phyloP scores from a whole-genome alignment of 1,140 invertebrate genomes.

The Papilio glaucus region DNA sequence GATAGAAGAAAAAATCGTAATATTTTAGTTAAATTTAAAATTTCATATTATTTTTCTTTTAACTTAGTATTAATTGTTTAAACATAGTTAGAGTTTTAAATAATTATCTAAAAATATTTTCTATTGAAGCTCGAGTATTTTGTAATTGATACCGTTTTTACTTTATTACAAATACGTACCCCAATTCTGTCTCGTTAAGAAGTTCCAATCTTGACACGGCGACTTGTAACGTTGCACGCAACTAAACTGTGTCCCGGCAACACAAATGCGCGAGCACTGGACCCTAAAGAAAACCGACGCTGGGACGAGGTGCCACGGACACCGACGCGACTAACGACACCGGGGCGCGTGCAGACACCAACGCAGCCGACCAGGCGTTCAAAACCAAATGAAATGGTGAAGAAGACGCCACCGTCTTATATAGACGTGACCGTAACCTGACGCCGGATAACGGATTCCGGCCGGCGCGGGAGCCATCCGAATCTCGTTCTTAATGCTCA shows the following conservation, averaged over 20 bases:
- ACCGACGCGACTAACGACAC: constrained; percentile 54
- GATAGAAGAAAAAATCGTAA: no score
- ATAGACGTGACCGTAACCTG: constrained; percentile 82
- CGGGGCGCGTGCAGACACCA: constrained; percentile 60
- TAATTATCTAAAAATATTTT: no score
- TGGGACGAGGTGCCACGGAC: constrained; percentile 48
- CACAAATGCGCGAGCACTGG: constrained; percentile 63
- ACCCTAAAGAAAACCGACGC: constrained; percentile 55
- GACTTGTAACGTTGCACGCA: constrained; percentile 63
- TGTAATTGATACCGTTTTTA: background rate
- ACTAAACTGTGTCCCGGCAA: constrained; percentile 67
- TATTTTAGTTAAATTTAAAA: no score
- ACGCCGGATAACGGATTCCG: constrained; percentile 80
- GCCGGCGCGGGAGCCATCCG: constrained; percentile 50
- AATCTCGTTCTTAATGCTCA: constrained; percentile 58
- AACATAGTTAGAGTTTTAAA: no score
- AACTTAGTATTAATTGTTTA: no score
- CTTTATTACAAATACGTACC: constrained; percentile 18
- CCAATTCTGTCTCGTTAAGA: background rate
- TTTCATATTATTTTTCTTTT: no score
- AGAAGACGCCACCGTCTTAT: constrained; percentile 80
- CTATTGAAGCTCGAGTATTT: no score
- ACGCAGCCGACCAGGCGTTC: constrained; percentile 68
- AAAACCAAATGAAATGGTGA: constrained; percentile 82
- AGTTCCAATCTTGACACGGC: constrained; percentile 51